Conservation (phyloP, 2,797 vertebrate genomes). For the Vipera ursinii region DNA sequence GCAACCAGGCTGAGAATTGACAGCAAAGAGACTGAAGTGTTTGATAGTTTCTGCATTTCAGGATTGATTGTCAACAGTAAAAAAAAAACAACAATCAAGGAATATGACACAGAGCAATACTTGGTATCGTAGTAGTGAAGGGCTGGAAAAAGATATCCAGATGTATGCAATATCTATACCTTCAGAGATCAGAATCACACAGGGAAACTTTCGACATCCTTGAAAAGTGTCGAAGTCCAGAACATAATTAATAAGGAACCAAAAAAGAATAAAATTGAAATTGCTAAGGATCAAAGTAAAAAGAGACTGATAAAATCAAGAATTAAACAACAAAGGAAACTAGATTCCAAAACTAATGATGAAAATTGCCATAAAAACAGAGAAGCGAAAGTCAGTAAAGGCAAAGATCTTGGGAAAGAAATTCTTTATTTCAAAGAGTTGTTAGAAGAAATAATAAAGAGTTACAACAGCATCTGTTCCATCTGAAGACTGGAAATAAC, state of each 20-base stretch:
- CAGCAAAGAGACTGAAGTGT: not conserved
- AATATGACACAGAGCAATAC: not conserved
- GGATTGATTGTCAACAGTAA: not conserved
- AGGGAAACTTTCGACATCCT: not conserved
- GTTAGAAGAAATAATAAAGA: not conserved
- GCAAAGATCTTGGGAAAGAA: not conserved
- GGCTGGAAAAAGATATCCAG: not conserved
- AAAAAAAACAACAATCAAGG: not conserved
- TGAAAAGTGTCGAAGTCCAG: not conserved
- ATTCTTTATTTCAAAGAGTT: not conserved
- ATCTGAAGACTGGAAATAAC: not conserved
- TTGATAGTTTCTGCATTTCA: not conserved
- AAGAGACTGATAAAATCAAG: not conserved
- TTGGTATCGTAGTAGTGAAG: not conserved
- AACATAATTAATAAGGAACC: not conserved
- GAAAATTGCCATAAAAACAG: not conserved
- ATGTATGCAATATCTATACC: not conserved
- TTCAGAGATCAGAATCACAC: not conserved
- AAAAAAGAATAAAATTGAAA: not conserved
- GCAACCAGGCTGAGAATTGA: not conserved
- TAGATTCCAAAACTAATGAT: not conserved
- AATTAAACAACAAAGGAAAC: not conserved
- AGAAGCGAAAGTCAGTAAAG: not conserved
- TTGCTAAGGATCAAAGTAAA: not conserved
- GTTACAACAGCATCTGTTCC: not conserved